Evolutionary conservation across 1,140 invertebrate species (phyloP).

Genomic region (Formica exsecta): DNA sequence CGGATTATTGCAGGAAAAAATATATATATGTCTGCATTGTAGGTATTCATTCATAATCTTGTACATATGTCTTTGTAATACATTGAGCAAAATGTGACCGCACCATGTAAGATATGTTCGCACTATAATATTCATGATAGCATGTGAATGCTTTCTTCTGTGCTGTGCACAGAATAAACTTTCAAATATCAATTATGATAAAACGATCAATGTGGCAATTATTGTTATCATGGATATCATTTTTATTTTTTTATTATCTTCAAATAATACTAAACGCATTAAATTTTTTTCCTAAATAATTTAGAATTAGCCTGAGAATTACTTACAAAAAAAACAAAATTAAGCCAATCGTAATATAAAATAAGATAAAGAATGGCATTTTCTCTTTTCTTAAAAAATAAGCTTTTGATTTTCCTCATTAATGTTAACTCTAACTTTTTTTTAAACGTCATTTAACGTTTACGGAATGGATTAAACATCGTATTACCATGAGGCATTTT

Average conservation of each 20-base stretch:
- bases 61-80: constrained; percentile 58
- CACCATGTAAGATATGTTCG: constrained; percentile 54
- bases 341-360: neutral
- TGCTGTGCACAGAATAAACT: neutral
- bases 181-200: neutral
- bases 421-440: neutral
- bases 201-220: neutral
- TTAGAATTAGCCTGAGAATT: neutral
- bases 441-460: neutral
- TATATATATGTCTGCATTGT: constrained; percentile 55
- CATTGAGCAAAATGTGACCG: constrained; percentile 63
- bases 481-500: neutral
- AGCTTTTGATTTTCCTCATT: neutral
- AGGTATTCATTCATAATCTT: constrained; percentile 49
- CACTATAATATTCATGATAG: constrained; percentile 23
- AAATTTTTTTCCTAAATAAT: neutral
- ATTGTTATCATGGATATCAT: neutral
- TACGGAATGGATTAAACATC: neutral
- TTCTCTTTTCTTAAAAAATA: neutral
- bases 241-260: constrained; percentile 2
- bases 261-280: neutral
- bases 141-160: constrained; percentile 25
- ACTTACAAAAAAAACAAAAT: neutral
- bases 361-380: neutral
- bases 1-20: constrained; percentile 37